Percentiles rank a stretch among this genome's conserved stretches.
These are phyloP conservation scores for Apocrypta bakeri DNA, from an alignment of 1,140 invertebrate genomes.

Conservation along the genomic window DNA sequence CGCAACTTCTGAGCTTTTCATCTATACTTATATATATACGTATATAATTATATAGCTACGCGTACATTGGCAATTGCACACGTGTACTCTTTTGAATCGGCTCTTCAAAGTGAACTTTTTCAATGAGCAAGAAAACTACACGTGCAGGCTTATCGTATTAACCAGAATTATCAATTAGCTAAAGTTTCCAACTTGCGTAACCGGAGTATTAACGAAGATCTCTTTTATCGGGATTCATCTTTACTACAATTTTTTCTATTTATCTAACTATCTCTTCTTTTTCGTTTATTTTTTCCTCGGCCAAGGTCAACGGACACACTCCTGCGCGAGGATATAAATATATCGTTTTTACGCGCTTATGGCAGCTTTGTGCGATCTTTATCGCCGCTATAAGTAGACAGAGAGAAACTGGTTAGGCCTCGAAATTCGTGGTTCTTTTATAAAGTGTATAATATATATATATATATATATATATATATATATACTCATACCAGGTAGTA, in stretches of 20 bases:
- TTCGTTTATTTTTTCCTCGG: background rate
- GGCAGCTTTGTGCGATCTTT: slow-evolving; percentile 24
- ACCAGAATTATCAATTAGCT: slow-evolving; percentile 19
- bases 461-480: no score
- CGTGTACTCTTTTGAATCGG: background rate
- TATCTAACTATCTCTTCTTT: background rate
- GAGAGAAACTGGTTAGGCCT: slow-evolving; percentile 11
- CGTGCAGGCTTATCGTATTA: background rate
- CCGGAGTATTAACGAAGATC: background rate
- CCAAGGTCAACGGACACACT: background rate
- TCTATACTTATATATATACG: no score
- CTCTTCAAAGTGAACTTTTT: background rate
- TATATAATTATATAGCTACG: no score
- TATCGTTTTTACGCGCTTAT: background rate
- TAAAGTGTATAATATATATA: background rate
- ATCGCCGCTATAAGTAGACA: slow-evolving; percentile 2
- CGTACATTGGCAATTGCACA: no score
- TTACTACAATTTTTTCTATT: background rate
- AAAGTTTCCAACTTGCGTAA: slow-evolving; percentile 33
- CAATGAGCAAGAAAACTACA: no score
- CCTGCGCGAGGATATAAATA: background rate
- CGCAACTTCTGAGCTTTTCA: no score
- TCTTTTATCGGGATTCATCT: background rate
- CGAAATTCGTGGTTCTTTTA: background rate
- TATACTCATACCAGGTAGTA: no score